Evolutionary conservation across 2,888 invertebrate species (phyloP), one percentile per base, ranked within the genome.

Genomic region (Oligia strigilis): DNA sequence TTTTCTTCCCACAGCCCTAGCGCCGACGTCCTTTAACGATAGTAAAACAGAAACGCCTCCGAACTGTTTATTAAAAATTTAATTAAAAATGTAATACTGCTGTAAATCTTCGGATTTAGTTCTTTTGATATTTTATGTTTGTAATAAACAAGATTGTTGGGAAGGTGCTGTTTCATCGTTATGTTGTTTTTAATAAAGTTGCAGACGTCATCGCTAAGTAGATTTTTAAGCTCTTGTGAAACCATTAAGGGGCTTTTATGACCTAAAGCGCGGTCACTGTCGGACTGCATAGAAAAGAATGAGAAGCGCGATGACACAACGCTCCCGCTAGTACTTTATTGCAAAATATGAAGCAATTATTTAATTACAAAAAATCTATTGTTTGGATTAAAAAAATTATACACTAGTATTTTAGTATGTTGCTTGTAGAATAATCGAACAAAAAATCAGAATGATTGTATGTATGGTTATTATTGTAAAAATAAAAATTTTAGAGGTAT

Each of bases 51-150:
- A 80, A 49, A 85, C 76, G 83, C 84, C 69, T 75, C 72, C 55
- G 49, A 87, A 83, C 76, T 89, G 88, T 89, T 89, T 90, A 90
- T 89, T 89, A 90, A 90, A 90, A 88, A 84, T 86, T 89, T 89
- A 90, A 90, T 90, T 90, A 90, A 90, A 90, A 90, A 83, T 46
- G 69, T 89, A 83, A 90, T 85, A 81, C 70, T 60, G 85, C 72
- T 74, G 62, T 72, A 60, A 81, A 90, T 89, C 90, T 86, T 80
- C 65, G 79, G 87, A 82, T 90, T 87, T 83, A 83, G 78, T 88
- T 86, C 78, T 75, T 81, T 82, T 79, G 75, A 72, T 83, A 78
- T 82, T 82, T 83, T 82, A 84, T 80, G 75, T 75, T 84, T 69
- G 67, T 79, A 79, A 88, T 88, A 86, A 88, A 82, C 78, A 76